phyloP scores from a whole-genome alignment of 2,797 vertebrate species.

The Dendrocincla fuliginosa region DNA sequence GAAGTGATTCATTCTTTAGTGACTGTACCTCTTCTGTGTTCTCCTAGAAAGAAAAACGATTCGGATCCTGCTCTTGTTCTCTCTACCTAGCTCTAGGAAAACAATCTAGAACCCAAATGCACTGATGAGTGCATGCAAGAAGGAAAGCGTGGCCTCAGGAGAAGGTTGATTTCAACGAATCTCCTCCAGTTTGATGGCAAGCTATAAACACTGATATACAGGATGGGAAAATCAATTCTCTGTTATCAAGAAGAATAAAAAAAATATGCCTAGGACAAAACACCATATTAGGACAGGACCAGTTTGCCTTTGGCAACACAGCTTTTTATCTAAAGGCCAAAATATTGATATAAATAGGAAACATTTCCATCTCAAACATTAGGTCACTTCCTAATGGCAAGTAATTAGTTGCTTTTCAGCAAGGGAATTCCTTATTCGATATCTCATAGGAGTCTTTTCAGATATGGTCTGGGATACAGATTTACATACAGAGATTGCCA shows the following conservation, averaged over 20 bases:
- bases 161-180: not conserved
- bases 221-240: not conserved
- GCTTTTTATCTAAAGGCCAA: not conserved
- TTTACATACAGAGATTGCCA: not conserved
- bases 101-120: accelerated
- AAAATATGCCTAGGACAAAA: not conserved
- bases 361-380: not conserved
- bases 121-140: not conserved
- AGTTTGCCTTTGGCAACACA: not conserved
- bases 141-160: not conserved
- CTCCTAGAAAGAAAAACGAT: not conserved
- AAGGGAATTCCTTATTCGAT: not conserved
- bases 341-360: not conserved
- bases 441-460: not conserved
- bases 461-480: not conserved
- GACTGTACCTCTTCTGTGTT: not conserved
- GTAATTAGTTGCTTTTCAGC: not conserved
- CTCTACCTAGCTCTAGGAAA: not conserved
- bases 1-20: not conserved
- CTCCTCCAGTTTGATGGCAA: not conserved
- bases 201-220: not conserved
- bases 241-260: not conserved
- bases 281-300: not conserved
- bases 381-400: not conserved
- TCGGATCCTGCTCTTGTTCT: accelerated